Percentiles rank a stretch among this genome's conserved stretches.
phyloP scores from a whole-genome alignment of 37 sponge, comb jelly and placozoan genomes.

The Tethya wilhelma region DNA sequence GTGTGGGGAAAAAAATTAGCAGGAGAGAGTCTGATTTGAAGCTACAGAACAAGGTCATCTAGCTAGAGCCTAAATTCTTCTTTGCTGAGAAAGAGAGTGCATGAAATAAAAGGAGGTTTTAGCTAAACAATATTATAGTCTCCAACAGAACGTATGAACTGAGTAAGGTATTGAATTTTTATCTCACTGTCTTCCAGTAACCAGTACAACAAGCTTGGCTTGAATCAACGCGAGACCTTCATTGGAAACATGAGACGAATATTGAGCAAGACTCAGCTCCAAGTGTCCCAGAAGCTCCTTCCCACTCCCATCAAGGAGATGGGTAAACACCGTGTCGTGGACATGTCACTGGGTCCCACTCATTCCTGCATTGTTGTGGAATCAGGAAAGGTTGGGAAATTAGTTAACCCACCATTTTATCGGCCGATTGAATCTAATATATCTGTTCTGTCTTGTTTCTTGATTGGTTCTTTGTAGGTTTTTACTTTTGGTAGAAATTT shows the following conservation, averaged over 20 bases:
- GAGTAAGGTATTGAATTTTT: background rate
- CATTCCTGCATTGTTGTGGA: slow-evolving; percentile 90
- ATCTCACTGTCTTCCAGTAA: slow-evolving; percentile 57
- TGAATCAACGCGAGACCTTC: slow-evolving; percentile 91
- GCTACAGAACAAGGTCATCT: too few species aligned
- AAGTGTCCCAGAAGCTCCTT: slow-evolving; percentile 54
- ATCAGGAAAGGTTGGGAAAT: slow-evolving; percentile 50
- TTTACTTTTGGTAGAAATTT: slow-evolving; percentile 92
- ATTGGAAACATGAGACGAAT: slow-evolving; percentile 87
- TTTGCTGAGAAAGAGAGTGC: background rate
- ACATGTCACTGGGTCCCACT: slow-evolving; percentile 88
- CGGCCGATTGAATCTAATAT: background rate
- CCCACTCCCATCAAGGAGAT: slow-evolving; percentile 84
- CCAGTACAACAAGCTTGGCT: slow-evolving; percentile 91
- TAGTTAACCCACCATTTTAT: background rate
- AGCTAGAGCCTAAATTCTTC: background rate
- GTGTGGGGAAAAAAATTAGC: too few species aligned
- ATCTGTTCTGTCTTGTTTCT: background rate
- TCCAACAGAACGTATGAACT: too few species aligned
- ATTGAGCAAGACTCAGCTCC: slow-evolving; percentile 69
- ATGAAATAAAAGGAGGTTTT: too few species aligned
- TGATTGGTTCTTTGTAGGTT: slow-evolving; percentile 53
- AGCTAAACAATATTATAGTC: too few species aligned
- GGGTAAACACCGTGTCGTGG: slow-evolving; percentile 83
- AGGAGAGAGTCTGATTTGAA: too few species aligned